Base-by-base conservation (phyloP, 2,888 invertebrate genomes). In the Nemotelus nigrinus region DNA sequence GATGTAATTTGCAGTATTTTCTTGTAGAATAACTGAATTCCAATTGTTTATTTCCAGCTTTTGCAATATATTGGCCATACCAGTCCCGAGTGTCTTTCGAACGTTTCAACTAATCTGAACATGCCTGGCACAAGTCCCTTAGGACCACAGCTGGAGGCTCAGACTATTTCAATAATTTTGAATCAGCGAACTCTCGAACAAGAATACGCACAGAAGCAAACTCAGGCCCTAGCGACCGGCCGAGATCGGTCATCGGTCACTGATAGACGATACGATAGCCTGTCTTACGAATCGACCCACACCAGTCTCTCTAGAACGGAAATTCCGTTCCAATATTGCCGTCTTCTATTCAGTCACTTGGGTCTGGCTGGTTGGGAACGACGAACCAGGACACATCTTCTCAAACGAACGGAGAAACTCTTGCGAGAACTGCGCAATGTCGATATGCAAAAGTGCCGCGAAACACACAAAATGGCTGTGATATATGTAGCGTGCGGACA, bases 401-500 rank as follows among this genome's bases (percentile, higher is more conserved):
- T 98, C 80, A 92, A 93, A 80, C 94, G 97, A 83, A 94, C 94
- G 82, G 97, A 98, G 82, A 93, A 97, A 77, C 89, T 99, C 80
- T 87, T 98, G 79, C 89, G 98, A 10, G 98, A 98, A 85, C 87
- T 99, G 78, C 91, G 96, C 79, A 97, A 99, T 87, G 89, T 99
- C 63, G 99, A 99, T 85, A 92, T 93, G 78, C 97, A 97, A 83
- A 90, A 92, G 86, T 97, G 96, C 82, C 90, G 97, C 8, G 97
- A 97, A 86, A 96, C 96, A 0, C 97, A 98, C 88, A 98, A 98
- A 88, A 93, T 98, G 83, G 99, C 99, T 39, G 96, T 99, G 68
- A 96, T 99, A 83, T 99, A 98, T 88, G 98, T 99, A 39, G 97
- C 94, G n/a, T 93, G 94, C 67, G 98, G 98, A 0, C 99, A 99